Percentiles rank a stretch among this genome's conserved stretches.
Evolutionary conservation across 2,113 vertebrate genomes (phyloP).

Genomic region (Gymnarchus niloticus): DNA sequence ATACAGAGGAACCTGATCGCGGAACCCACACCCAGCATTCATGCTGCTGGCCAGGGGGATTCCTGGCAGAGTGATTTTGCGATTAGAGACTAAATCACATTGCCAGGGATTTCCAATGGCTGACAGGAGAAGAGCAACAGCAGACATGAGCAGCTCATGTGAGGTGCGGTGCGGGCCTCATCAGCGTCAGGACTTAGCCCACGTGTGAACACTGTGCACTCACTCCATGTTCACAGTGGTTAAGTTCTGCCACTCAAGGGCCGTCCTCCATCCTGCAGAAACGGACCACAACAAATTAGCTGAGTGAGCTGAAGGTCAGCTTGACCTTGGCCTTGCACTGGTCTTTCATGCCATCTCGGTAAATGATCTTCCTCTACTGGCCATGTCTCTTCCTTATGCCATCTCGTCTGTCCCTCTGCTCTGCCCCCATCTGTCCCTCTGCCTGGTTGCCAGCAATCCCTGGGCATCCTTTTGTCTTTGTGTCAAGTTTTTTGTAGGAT

Average conservation of each 20-base stretch:
- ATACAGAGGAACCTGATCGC: neutral
- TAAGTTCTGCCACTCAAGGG: conserved; percentile 80
- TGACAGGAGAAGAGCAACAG: conserved; percentile 57
- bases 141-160: neutral
- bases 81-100: conserved; percentile 84
- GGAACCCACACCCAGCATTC: neutral
- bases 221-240: conserved; percentile 85
- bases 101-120: conserved; percentile 97
- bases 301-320: too few relatives aligned
- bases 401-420: neutral
- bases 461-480: neutral
- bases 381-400: too few relatives aligned
- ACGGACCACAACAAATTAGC: neutral
- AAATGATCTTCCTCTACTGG: neutral
- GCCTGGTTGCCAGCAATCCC: neutral
- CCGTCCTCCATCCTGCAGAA: conserved; percentile 16
- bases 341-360: neutral
- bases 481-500: too few relatives aligned
- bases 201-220: conserved; percentile 76
- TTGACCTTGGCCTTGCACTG: neutral
- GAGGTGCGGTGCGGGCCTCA: conserved; percentile 17
- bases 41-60: conserved; percentile 78
- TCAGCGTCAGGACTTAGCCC: conserved; percentile 78
- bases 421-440: neutral
- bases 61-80: conserved; percentile 93